Conservation (phyloP, 2,888 invertebrate genomes). For the Eilema caniola region DNA sequence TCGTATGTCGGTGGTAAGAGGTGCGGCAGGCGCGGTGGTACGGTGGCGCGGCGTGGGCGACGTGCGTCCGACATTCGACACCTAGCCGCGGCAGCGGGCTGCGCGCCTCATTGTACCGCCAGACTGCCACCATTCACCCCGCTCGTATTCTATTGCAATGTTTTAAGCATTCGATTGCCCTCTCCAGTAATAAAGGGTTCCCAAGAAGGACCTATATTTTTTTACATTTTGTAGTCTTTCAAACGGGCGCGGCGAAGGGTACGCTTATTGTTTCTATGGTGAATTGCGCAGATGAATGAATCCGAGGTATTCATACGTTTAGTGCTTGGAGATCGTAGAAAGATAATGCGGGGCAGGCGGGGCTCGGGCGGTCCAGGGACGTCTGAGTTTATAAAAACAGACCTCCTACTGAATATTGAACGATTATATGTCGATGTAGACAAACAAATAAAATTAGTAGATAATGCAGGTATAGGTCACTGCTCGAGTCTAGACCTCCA, state of each 20-base stretch:
- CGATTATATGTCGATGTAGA: neutral
- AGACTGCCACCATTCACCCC: slow-evolving; percentile 68
- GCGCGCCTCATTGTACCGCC: slow-evolving; percentile 62
- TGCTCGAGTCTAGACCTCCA: no score
- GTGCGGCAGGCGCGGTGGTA: slow-evolving; percentile 65
- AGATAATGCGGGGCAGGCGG: slow-evolving; percentile 80
- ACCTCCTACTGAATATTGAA: slow-evolving; percentile 70
- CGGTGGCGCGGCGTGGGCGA: slow-evolving; percentile 50
- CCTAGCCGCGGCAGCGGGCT: slow-evolving; percentile 47
- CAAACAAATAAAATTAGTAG: neutral
- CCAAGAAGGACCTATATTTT: slow-evolving; percentile 82
- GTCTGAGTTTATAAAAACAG: slow-evolving; percentile 75
- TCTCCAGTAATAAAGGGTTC: slow-evolving; percentile 81
- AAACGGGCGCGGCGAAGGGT: slow-evolving; percentile 79
- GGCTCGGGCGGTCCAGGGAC: slow-evolving; percentile 73
- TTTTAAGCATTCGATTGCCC: slow-evolving; percentile 87
- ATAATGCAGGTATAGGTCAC: neutral
- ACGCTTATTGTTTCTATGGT: slow-evolving; percentile 82
- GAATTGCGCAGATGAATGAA: slow-evolving; percentile 83
- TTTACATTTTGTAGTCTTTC: slow-evolving; percentile 77
- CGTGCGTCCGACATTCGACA: slow-evolving; percentile 48
- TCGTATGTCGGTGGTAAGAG: slow-evolving; percentile 79
- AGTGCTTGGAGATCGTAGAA: slow-evolving; percentile 78
- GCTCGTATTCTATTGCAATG: slow-evolving; percentile 83
- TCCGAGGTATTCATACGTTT: slow-evolving; percentile 75